Evolutionary conservation across 2,888 invertebrate species (phyloP).

Genomic region (Nomada fabriciana): DNA sequence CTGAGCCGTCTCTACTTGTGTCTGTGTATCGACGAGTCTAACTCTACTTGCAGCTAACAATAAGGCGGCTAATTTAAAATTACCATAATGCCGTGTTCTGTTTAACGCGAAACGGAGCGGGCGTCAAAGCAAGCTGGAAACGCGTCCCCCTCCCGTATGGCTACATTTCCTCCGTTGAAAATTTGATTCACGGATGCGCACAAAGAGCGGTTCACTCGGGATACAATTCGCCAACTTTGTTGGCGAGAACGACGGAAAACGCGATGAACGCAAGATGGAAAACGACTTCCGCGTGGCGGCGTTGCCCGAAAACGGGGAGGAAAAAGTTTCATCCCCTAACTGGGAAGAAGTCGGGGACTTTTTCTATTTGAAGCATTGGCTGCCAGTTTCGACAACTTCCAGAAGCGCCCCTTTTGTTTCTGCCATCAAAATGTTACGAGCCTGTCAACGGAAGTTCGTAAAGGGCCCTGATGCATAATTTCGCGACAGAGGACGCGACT

Average conservation of each 20-base stretch:
- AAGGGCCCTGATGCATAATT: too few species aligned
- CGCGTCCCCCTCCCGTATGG: slow-evolving; percentile 6
- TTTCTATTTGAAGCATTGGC: not conserved
- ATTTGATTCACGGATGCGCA: slow-evolving; percentile 40
- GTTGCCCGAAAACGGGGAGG: not conserved
- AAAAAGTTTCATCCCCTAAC: not conserved
- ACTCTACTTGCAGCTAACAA: too few species aligned
- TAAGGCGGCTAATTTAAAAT: slow-evolving; percentile 11
- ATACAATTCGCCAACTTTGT: slow-evolving; percentile 17
- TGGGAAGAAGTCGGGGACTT: not conserved
- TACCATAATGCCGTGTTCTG: slow-evolving; percentile 17
- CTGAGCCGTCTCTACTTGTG: not conserved
- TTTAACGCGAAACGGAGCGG: slow-evolving; percentile 8
- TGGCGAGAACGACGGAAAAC: not conserved
- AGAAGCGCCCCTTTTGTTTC: slow-evolving; percentile 9
- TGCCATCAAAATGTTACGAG: too few species aligned
- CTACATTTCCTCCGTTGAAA: slow-evolving; percentile 28
- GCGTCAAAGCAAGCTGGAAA: slow-evolving; percentile 28
- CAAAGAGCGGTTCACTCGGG: slow-evolving; percentile 26
- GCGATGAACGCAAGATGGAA: slow-evolving; percentile 12
- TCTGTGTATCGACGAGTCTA: too few species aligned
- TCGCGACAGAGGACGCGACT: too few species aligned
- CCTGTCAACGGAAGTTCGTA: not conserved
- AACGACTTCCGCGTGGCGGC: slow-evolving; percentile 31
- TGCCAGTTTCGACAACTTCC: slow-evolving; percentile 4